Base-by-base conservation (phyloP, 2,113 vertebrate species). In the Neogobius melanostomus region DNA sequence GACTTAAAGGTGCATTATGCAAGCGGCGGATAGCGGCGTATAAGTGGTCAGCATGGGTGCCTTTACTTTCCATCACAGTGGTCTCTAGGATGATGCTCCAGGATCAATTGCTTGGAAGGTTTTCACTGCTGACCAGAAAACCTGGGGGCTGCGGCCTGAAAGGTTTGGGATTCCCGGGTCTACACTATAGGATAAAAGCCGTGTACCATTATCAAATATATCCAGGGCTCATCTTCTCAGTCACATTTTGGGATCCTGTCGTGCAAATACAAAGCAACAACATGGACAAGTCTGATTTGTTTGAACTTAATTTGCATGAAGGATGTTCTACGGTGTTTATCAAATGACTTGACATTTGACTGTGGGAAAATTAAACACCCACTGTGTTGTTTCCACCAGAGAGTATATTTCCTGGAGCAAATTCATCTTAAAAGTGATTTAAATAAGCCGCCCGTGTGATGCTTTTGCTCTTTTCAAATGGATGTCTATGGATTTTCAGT, bases 271-370 rank as follows among this genome's bases (percentile, higher is more conserved):
- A 50, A 17, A 17, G 52, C n/a, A 54, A 54, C 21, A 21, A 54
- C n/a, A 12, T 43, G 68, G 52, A 50, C 72, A 49, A 7, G 59
- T 75, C 80, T 79, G 14, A 51, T 42, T 43, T 70, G 45, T 48
- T 0, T 51, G 11, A 73, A 60, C 54, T 44, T 28, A 72, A 69
- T 71, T 43, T 59, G 61, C 67, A 68, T 50, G 15, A 54, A 68
- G 21, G 15, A 71, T 48, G 17, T 47, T 36, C 62, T 45, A 2
- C n/a, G 11, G 10, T 69, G 46, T 52, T 4, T 74, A 64, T 28
- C 49, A 56, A 68, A 71, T 17, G 14, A 56, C 45, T 45, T 28
- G 2, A 17, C 47, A 28, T 46, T 47, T 76, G 60, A 66, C 53
- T 8, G 62, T 70, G 68, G 63, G 64, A n/a, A 65, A 28, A 44